Conservation (phyloP, 2,888 invertebrate genomes). For the Ischnura elegans region DNA sequence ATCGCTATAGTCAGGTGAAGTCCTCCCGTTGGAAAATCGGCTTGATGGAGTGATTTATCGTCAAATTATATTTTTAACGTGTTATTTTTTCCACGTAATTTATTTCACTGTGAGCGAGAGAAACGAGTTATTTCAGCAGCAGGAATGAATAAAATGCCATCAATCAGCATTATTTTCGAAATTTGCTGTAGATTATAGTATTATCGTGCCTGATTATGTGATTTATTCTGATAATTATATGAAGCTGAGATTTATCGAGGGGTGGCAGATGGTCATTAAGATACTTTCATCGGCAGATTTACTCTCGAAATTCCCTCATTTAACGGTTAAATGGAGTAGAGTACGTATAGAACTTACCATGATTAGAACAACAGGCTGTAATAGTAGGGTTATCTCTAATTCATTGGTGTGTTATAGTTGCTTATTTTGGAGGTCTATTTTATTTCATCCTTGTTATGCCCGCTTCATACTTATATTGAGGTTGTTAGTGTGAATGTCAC, state of each 20-base stretch:
- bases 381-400: too few relatives aligned
- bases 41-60: conserved; percentile 1
- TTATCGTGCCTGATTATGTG: conserved; percentile 17
- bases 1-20: neutral
- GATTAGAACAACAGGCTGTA: too few relatives aligned
- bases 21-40: neutral
- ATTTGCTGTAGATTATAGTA: conserved; percentile 31
- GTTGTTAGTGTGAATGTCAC: too few relatives aligned
- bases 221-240: conserved; percentile 27
- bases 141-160: conserved; percentile 27
- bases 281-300: neutral
- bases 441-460: too few relatives aligned
- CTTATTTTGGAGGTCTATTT: too few relatives aligned
- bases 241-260: neutral
- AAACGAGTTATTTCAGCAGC: neutral
- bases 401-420: too few relatives aligned
- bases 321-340: too few relatives aligned
- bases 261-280: neutral
- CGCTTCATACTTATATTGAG: too few relatives aligned
- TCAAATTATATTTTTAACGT: neutral
- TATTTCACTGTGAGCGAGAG: neutral
- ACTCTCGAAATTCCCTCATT: neutral
- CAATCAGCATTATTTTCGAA: conserved; percentile 35
- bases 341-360: too few relatives aligned
- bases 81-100: neutral